A percentile compares a stretch with the other conserved stretches of the same genome.
These are phyloP conservation scores for Isaurus tuberculatus DNA, from an alignment of 92 coral and sea anemone genomes.

Conservation along the genomic window DNA sequence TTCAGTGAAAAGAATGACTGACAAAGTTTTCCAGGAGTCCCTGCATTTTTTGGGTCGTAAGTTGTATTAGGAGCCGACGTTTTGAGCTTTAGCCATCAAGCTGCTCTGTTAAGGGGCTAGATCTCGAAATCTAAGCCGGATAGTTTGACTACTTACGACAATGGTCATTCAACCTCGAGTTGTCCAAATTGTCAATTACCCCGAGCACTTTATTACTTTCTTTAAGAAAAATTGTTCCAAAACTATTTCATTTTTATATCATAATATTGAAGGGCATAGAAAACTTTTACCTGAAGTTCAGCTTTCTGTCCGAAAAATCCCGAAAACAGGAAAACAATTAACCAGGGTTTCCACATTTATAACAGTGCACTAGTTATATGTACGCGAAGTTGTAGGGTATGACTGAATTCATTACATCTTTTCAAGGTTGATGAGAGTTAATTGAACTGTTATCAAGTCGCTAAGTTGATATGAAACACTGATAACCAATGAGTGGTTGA, in stretches of 20 bases:
- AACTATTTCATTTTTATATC: not conserved
- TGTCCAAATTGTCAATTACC: too few relatives aligned
- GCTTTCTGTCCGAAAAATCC: not conserved
- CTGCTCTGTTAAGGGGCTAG: too few relatives aligned
- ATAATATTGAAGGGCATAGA: not conserved
- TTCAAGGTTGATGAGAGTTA: conserved; percentile 25
- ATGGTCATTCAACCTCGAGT: too few relatives aligned
- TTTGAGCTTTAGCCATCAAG: too few relatives aligned
- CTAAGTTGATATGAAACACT: conserved; percentile 13
- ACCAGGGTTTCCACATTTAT: not conserved
- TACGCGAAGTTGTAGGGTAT: not conserved
- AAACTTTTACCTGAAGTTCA: conserved; percentile 11
- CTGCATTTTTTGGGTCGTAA: too few relatives aligned
- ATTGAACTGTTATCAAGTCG: conserved; percentile 44
- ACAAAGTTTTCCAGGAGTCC: too few relatives aligned
- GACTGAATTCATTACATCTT: not conserved
- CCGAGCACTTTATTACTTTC: too few relatives aligned
- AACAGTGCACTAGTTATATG: not conserved
- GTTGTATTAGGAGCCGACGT: too few relatives aligned
- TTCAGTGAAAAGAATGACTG: too few relatives aligned
- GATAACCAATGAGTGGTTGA: not conserved
- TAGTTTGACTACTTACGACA: too few relatives aligned
- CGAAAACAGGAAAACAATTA: not conserved
- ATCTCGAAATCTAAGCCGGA: too few relatives aligned
- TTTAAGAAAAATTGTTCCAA: too few relatives aligned